Conservation (phyloP, 2,113 vertebrate species). For the Myrmecobius fasciatus region DNA sequence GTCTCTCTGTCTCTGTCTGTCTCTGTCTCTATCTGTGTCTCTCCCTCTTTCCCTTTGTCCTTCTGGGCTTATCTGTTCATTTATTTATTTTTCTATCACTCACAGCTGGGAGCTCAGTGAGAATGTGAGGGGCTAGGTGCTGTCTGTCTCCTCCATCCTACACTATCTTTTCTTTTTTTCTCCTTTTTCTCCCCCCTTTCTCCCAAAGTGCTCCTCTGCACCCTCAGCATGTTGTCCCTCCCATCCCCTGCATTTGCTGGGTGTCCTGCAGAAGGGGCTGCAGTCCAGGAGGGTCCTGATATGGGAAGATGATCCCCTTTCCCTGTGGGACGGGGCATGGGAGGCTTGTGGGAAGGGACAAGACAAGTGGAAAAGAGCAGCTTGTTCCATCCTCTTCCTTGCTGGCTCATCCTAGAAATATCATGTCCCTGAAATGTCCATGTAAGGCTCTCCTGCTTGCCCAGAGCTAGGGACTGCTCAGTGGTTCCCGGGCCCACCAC, state of each 20-base stretch:
- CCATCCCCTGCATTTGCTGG: background rate
- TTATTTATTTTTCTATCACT: background rate
- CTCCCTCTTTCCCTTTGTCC: background rate
- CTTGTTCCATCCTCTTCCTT: background rate
- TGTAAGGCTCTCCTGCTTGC: slow-evolving; percentile 67
- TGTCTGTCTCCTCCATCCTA: background rate
- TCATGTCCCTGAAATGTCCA: slow-evolving; percentile 54
- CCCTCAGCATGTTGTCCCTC: background rate
- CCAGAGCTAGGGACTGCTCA: background rate
- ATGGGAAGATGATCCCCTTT: background rate
- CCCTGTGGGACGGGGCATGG: background rate
- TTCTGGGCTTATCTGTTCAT: background rate
- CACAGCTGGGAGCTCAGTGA: background rate
- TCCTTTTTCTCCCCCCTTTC: background rate
- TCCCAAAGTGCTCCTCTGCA: background rate
- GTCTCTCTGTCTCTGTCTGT: too few relatives aligned
- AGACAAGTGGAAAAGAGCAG: background rate
- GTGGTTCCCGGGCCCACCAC: background rate
- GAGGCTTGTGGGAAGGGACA: slow-evolving; percentile 3
- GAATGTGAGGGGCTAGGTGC: background rate
- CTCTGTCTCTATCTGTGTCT: background rate
- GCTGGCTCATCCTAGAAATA: slow-evolving; percentile 44
- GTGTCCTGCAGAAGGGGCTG: background rate
- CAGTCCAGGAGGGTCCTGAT: background rate
- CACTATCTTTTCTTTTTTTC: background rate